Base-by-base conservation (phyloP, 1,140 invertebrate genomes). In the Linepithema humile region DNA sequence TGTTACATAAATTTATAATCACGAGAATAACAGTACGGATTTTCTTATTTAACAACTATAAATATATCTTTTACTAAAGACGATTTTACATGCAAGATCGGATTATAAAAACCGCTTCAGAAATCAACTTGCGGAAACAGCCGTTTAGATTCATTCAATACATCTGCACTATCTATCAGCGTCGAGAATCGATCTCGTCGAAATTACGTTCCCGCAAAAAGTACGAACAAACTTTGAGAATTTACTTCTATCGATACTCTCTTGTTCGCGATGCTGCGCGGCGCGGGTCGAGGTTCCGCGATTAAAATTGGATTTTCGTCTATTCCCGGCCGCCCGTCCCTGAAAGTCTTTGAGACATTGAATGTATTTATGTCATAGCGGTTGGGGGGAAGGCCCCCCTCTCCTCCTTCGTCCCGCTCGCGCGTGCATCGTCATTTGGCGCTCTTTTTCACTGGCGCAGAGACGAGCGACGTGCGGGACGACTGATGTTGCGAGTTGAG, bases 251-350 rank as follows among this genome's bases (percentile, higher is more conserved):
- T 85, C 72, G 82, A 78, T 38, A 73, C 20, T n/a, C 12, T 38
- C 26, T 55, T 38, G 53, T 59, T 64, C 53, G 65, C 0, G 6
- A 69, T 29, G 40, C n/a, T 75, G 48, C 23, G 75, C 45, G 45
- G 23, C 64, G 69, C 74, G 75, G 55, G 67, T 83, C 59, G 75
- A 86, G 77, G 80, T 90, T 87, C 85, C 74, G 85, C 35, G 88
- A 88, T 89, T 89, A 89, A 89, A 90, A 88, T 90, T 90, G 86
- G 82, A 90, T 88, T 88, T 90, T 86, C 82, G 77, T 85, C 86
- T 90, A 90, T 90, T 90, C 82, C 84, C 60, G 82, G 82, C 82
- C 26, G 65, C 3, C 23, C 73, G 89, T 69, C 86, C 88, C 84
- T 89, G 89, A 90, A 86, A 86, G 84, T 83, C 89, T 89, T 84